Evolutionary conservation across 2,888 invertebrate species (phyloP), one percentile per base, ranked within the genome.

Genomic region (Hirtodrosophila histrioides): DNA sequence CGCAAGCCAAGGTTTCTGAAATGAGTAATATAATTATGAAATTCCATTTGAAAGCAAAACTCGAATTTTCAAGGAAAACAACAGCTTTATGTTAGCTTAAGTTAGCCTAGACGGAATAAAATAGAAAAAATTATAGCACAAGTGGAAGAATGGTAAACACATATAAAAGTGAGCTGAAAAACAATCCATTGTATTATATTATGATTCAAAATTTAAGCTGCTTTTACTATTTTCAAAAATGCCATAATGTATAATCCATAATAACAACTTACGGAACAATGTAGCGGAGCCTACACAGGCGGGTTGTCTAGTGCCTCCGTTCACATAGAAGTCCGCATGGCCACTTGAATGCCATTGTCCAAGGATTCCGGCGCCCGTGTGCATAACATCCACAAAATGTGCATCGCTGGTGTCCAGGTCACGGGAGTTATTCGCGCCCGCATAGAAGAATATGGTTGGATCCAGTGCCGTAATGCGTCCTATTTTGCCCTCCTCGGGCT

Each of bases 331-430:
- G 90, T 97, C 97, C 0, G 96, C 97, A 89, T 97, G 97, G 0
- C 97, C 97, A 72, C 95, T 96, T 0, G 96, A 96, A 3, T 97
- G 96, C 96, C 97, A 97, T 88, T 97, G 97, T 0, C 97, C 97
- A 27, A 97, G 92, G 72, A 97, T 96, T 0, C 97, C 97, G 0
- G 97, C 97, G 0, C 96, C 97, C 0, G 97, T 97, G 90, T 97
- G 97, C 27, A 97, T 90, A 60, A 95, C 94, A 89, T 97, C 97
- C 44, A 97, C 96, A 86, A 97, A 97, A 82, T 95, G 93, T 0
- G 97, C 97, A 86, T 97, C 97, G 0, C 94, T 93, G 50, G 94
- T 93, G 91, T 97, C 97, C 89, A 97, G 91, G 88, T 97, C 97
- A 12, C 94, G 93, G 1, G 97, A 96, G 12, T 95, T 93, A 87